Evolutionary conservation across 2,113 vertebrate species (phyloP).

Genomic region (Cepphus grylle): DNA sequence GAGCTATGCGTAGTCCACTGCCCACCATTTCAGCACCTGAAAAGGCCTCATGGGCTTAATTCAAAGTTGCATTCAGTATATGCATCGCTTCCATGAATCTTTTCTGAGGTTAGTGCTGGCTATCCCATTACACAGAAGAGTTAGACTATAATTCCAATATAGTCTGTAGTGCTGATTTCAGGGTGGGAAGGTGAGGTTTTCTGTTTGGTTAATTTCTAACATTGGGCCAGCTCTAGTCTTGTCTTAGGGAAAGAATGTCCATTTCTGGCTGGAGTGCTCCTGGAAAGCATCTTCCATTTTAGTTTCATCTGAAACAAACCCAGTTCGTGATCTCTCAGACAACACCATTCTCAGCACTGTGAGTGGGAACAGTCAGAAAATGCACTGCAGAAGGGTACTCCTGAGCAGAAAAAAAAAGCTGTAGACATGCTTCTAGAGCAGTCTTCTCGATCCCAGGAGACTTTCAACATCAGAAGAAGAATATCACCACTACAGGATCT

Average conservation of each 20-base stretch:
- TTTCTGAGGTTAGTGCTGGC: neutral
- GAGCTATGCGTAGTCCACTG: neutral
- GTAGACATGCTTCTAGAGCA: neutral
- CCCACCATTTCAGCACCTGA: neutral
- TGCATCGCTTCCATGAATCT: neutral
- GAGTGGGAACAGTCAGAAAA: neutral
- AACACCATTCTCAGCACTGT: fast-evolving
- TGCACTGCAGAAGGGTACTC: neutral
- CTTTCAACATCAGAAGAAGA: neutral
- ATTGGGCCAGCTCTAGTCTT: neutral
- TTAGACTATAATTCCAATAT: neutral
- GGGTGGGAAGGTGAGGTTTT: fast-evolving
- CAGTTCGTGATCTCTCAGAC: neutral
- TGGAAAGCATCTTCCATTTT: neutral
- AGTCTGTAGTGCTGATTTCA: neutral
- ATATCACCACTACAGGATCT: neutral
- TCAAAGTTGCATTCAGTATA: neutral
- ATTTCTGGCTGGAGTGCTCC: neutral
- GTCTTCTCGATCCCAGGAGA: neutral
- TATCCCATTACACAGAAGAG: neutral
- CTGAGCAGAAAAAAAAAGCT: neutral
- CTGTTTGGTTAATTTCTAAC: neutral
- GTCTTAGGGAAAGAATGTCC: neutral
- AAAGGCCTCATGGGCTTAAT: neutral
- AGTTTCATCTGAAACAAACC: neutral